Evolutionary conservation across 2,797 vertebrate genomes (phyloP).

Genomic region (Tokudaia muenninki): DNA sequence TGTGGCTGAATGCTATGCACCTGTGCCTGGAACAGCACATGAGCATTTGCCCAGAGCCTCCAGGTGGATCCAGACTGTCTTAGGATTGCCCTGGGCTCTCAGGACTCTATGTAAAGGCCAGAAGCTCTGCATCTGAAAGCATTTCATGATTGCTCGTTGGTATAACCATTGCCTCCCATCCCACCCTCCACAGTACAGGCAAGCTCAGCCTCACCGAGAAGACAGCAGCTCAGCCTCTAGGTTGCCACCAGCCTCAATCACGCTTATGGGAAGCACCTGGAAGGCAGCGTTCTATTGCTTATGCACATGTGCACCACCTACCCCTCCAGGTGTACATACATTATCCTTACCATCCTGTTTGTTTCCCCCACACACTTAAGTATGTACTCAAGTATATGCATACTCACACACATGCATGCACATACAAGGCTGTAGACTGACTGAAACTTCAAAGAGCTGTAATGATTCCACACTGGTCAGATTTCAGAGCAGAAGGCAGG

Average conservation of each 20-base stretch:
- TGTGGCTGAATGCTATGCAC: not conserved
- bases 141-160: not conserved
- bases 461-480: not conserved
- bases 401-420: no score
- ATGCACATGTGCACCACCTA: rapidly evolving
- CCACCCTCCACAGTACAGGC: not conserved
- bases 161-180: not conserved
- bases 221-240: not conserved
- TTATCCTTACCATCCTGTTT: not conserved
- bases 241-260: not conserved
- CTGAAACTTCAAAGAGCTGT: not conserved
- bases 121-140: not conserved
- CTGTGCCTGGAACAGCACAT: not conserved
- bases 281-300: not conserved
- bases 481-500: not conserved
- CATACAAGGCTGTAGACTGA: no score
- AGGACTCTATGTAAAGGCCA: not conserved
- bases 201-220: not conserved
- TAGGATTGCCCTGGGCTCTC: not conserved
- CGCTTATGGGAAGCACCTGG: not conserved
- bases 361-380: no score
- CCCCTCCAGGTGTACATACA: rapidly evolving
- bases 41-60: not conserved
- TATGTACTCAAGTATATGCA: not conserved
- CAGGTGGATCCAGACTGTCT: no score